Percentiles rank a stretch among this genome's conserved stretches.
These are phyloP conservation scores for Anabacerthia variegaticeps DNA, from an alignment of 2,797 vertebrate species.

Conservation along the genomic window DNA sequence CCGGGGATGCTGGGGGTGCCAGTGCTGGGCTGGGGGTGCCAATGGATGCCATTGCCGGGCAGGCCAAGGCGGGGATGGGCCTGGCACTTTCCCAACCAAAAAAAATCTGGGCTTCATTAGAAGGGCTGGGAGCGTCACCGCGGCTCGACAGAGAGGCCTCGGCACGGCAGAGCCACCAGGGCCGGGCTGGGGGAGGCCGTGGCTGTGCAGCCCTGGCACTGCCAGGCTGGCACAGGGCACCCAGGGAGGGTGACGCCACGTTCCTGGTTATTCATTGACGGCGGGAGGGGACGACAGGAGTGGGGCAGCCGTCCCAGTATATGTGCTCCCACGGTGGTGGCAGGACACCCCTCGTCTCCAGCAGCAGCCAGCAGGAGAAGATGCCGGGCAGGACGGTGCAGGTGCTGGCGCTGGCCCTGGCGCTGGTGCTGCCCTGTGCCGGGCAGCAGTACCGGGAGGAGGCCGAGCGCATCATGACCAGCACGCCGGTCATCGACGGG, in stretches of 20 bases:
- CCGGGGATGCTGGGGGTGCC: rapidly evolving
- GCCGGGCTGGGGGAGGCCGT: not conserved
- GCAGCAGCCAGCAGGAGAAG: not conserved
- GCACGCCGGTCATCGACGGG: slow-evolving; percentile 71
- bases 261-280: slow-evolving; percentile 48
- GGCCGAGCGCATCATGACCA: slow-evolving; percentile 61
- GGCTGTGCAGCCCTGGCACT: not conserved
- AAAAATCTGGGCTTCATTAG: slow-evolving; percentile 27
- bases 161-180: not conserved
- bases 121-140: not conserved
- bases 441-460: not conserved
- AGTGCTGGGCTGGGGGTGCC: not conserved
- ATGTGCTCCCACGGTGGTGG: rapidly evolving
- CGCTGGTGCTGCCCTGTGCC: slow-evolving; percentile 15
- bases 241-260: not conserved
- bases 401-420: not conserved
- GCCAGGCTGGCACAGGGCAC: not conserved
- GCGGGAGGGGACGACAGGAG: not conserved
- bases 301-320: not conserved
- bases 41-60: rapidly evolving
- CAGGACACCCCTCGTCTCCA: not conserved
- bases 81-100: not conserved
- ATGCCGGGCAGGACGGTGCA: not conserved
- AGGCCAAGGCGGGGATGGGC: not conserved
- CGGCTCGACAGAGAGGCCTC: not conserved